These are phyloP conservation scores for Callimorpha dominula DNA, from an alignment of 2,888 invertebrate species.

Conservation along the genomic window DNA sequence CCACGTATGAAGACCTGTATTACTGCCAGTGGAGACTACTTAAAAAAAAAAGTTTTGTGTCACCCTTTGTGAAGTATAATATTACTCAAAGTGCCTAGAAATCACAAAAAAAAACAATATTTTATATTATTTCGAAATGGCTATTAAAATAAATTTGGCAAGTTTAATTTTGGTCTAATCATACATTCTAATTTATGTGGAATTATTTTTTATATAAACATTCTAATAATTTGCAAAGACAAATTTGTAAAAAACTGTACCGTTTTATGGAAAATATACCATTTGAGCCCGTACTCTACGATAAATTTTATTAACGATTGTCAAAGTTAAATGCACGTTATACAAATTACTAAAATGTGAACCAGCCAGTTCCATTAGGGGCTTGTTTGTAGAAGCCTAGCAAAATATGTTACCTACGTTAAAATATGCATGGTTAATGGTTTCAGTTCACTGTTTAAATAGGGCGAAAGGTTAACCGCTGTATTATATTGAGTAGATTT, in stretches of 20 bases:
- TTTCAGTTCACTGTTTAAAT: not conserved
- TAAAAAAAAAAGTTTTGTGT: too few relatives aligned
- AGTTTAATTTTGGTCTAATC: not conserved
- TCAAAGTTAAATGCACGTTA: not conserved
- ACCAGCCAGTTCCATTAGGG: not conserved
- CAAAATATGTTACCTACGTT: conserved; percentile 6
- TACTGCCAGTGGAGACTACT: too few relatives aligned
- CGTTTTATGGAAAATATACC: not conserved
- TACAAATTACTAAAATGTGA: not conserved
- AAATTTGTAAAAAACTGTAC: not conserved
- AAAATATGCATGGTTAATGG: not conserved
- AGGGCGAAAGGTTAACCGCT: conserved; percentile 1
- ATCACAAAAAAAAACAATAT: too few relatives aligned
- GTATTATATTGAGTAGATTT: not conserved
- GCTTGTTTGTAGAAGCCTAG: conserved; percentile 4
- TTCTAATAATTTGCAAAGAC: not conserved
- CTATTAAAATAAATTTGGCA: not conserved
- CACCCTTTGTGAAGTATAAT: too few relatives aligned
- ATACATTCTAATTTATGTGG: not conserved
- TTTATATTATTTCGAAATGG: too few relatives aligned
- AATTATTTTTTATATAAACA: not conserved
- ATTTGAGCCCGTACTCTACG: not conserved
- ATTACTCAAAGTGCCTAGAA: too few relatives aligned
- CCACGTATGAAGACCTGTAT: too few relatives aligned
- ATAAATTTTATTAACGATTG: not conserved